Evolutionary conservation across 2,888 invertebrate species (phyloP).

Genomic region (Apeira syringaria): DNA sequence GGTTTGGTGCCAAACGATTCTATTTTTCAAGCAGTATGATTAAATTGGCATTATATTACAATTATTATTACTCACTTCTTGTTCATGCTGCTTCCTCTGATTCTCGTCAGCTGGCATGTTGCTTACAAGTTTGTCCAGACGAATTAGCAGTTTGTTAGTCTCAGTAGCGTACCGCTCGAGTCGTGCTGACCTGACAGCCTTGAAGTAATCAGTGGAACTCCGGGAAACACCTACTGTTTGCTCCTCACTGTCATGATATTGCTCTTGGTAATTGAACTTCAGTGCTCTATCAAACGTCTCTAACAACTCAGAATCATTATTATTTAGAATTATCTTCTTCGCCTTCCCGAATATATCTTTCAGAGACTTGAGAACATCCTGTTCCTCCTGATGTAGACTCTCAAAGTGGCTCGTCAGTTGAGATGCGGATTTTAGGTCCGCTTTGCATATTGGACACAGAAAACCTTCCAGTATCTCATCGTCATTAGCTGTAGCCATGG

Average conservation of each 20-base stretch:
- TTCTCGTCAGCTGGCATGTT: conserved; percentile 90
- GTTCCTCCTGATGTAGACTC: conserved; percentile 93
- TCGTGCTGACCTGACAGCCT: conserved; percentile 83
- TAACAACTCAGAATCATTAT: conserved; percentile 83
- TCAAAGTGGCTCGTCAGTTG: conserved; percentile 95
- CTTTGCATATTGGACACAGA: conserved; percentile 96
- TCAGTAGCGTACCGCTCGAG: conserved; percentile 96
- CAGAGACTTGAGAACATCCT: conserved; percentile 90
- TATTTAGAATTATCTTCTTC: conserved; percentile 84
- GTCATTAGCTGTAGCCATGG: conserved; percentile 71
- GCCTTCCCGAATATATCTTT: conserved; percentile 95
- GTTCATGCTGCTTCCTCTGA: conserved; percentile 89
- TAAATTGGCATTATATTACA: too few relatives aligned
- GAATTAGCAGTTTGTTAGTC: conserved; percentile 97
- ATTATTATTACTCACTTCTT: conserved; percentile 81
- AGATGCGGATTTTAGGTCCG: conserved; percentile 92
- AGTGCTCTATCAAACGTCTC: conserved; percentile 83
- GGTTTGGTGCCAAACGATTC: too few relatives aligned
- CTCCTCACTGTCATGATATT: conserved; percentile 63
- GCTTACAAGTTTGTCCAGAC: conserved; percentile 94
- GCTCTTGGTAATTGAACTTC: conserved; percentile 66
- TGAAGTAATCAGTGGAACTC: conserved; percentile 90
- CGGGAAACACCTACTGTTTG: conserved; percentile 86
- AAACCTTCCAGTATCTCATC: conserved; percentile 94
- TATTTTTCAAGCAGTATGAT: too few relatives aligned